Evolutionary conservation across 2,797 vertebrate species (phyloP).

Genomic region (Sebastes ruberrimus): DNA sequence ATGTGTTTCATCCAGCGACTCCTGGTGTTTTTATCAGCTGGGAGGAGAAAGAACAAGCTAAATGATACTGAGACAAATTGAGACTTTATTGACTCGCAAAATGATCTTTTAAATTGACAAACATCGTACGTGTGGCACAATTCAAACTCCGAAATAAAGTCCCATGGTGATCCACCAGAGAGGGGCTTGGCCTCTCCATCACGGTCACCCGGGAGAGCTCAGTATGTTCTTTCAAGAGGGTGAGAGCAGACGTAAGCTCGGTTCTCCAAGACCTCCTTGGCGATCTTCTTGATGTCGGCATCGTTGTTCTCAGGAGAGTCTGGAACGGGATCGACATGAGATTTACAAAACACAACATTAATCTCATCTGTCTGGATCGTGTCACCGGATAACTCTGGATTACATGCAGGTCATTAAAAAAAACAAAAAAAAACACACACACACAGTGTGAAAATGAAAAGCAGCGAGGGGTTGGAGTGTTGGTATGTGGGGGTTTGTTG

Average conservation of each 20-base stretch:
- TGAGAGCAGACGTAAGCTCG: slow-evolving; percentile 89
- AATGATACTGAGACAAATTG: too few relatives aligned
- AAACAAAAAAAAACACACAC: too few relatives aligned
- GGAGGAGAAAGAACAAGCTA: too few relatives aligned
- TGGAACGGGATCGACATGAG: slow-evolving; percentile 58
- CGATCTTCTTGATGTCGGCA: slow-evolving; percentile 90
- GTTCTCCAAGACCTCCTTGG: slow-evolving; percentile 86
- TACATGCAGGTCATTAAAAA: slow-evolving; percentile 27
- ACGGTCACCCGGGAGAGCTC: slow-evolving; percentile 26
- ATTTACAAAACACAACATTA: slow-evolving; percentile 9
- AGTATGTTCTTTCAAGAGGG: slow-evolving; percentile 90
- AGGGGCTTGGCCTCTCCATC: too few relatives aligned
- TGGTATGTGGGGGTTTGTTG: slow-evolving; percentile 45
- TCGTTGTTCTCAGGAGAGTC: slow-evolving; percentile 91
- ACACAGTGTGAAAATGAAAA: slow-evolving; percentile 39
- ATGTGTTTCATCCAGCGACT: too few relatives aligned
- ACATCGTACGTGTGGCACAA: too few relatives aligned
- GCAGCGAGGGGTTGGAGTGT: slow-evolving; percentile 38
- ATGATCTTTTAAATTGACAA: too few relatives aligned
- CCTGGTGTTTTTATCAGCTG: too few relatives aligned
- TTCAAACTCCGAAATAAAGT: too few relatives aligned
- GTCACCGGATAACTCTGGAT: slow-evolving; percentile 3
- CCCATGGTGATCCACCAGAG: too few relatives aligned
- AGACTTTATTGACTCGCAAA: too few relatives aligned
- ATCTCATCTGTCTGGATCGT: slow-evolving; percentile 10